Evolutionary conservation across 2,797 vertebrate genomes (phyloP).

Genomic region (Linurgus olivaceus): DNA sequence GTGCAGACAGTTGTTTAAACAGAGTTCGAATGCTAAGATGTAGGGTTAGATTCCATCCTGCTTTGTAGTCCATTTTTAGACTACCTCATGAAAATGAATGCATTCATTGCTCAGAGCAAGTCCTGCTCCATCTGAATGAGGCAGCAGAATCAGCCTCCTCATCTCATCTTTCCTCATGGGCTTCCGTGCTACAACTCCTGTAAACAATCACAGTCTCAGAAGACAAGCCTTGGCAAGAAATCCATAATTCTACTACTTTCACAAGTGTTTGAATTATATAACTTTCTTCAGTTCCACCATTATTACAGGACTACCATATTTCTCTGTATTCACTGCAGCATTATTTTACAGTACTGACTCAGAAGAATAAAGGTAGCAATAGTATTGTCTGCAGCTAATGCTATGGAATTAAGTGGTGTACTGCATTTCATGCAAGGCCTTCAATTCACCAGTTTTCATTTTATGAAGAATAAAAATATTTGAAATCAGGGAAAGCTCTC

Average conservation of each 20-base stretch:
- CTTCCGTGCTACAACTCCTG: neutral
- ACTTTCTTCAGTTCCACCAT: neutral
- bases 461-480: neutral
- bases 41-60: neutral
- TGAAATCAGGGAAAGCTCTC: neutral
- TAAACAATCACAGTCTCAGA: conserved; percentile 31
- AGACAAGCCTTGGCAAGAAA: conserved; percentile 45
- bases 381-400: neutral
- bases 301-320: neutral
- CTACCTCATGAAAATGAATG: neutral
- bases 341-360: neutral
- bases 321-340: neutral
- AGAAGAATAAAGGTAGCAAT: neutral
- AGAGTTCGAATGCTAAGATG: neutral
- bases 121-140: neutral
- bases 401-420: neutral
- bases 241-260: conserved; percentile 23
- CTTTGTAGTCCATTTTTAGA: neutral
- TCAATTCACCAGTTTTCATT: neutral
- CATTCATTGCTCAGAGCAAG: neutral
- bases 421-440: neutral
- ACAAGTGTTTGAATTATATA: neutral
- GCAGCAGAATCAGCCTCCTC: conserved; percentile 5
- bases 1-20: neutral
- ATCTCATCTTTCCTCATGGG: neutral